Base-by-base conservation (phyloP, 1,140 invertebrate genomes). In the Achroia grisella region DNA sequence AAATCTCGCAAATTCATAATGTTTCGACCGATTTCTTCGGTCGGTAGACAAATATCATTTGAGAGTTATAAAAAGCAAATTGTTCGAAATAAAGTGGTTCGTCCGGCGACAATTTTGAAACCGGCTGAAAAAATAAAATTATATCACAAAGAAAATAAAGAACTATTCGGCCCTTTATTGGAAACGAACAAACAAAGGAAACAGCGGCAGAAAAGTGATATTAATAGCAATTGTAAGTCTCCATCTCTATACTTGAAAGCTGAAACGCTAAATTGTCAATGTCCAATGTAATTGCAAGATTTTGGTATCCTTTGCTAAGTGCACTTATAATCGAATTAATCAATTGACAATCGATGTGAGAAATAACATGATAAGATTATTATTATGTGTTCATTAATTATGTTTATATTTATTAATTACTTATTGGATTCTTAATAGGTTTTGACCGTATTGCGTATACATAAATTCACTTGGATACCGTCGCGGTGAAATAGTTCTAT, bases 131-230 rank as follows among this genome's bases (percentile, higher is more conserved):
- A 78, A 53, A 37, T 85, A 11, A 85, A 82, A 56, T 56, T 75
- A 36, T 82, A 71, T 33, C 66, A 85, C 47, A 81, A 72, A 54
- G 80, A 85, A 42, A 85, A 79, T 44, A 85, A 85, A 39, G 80
- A 82, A 40, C 42, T 85, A 9, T 82, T 85, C 44, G 80, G 80
- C n/a, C 76, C 80, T 0, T 48, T 85, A 29, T 54, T 85, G 28
- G 80, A 85, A 30, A 73, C 67, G 5, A 81, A 62, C 41, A 82
- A 75, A 53, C 64, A 82, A 54, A 79, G 60, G 55, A 81, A 76
- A 61, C 70, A 53, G 45, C 62, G 71, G 34, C 51, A 65, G 37
- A 51, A 57, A 56, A 79, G 80, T 40, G 57, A 63, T 52, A 68
- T 78, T 80, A 57, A 68, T 72, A 2, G 72, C 31, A 37, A 13